phyloP scores from a whole-genome alignment of 1,140 invertebrate genomes.

The Micrasema minimum region DNA sequence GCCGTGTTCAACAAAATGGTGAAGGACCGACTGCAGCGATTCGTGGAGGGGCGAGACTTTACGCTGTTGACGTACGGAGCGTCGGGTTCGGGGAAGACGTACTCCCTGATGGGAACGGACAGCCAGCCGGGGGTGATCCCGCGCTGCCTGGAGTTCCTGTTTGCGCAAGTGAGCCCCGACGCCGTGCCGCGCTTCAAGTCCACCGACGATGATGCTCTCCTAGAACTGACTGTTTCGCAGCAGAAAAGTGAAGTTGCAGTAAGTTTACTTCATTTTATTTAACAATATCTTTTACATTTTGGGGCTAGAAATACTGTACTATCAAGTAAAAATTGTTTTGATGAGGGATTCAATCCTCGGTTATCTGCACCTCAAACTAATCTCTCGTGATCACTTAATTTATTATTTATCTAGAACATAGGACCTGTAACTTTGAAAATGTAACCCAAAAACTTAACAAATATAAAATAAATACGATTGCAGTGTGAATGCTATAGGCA shows the following conservation, averaged over 20 bases:
- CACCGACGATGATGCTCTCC: constrained; percentile 59
- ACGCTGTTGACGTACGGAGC: constrained; percentile 85
- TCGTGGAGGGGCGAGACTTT: constrained; percentile 61
- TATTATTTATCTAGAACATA: too few species aligned
- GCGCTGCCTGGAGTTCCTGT: constrained; percentile 78
- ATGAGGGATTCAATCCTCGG: too few species aligned
- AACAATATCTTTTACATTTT: too few species aligned
- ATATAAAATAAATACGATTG: too few species aligned
- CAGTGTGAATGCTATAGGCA: too few species aligned
- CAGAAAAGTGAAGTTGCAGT: background rate
- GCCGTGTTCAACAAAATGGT: constrained; percentile 39
- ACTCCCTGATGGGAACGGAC: constrained; percentile 79
- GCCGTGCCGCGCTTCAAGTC: constrained; percentile 62
- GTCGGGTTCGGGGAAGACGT: constrained; percentile 81
- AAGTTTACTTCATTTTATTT: background rate
- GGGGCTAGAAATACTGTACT: too few species aligned
- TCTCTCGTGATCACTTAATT: too few species aligned
- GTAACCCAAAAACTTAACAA: too few species aligned
- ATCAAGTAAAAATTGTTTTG: too few species aligned
- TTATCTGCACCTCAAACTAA: too few species aligned
- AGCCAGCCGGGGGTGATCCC: constrained; percentile 80
- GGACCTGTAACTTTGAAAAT: too few species aligned
- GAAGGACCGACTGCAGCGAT: constrained; percentile 39
- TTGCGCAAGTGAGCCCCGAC: constrained; percentile 64
- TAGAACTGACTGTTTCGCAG: constrained; percentile 57